These are phyloP conservation scores for Xylota segnis DNA, from an alignment of 2,888 invertebrate species.

Conservation along the genomic window DNA sequence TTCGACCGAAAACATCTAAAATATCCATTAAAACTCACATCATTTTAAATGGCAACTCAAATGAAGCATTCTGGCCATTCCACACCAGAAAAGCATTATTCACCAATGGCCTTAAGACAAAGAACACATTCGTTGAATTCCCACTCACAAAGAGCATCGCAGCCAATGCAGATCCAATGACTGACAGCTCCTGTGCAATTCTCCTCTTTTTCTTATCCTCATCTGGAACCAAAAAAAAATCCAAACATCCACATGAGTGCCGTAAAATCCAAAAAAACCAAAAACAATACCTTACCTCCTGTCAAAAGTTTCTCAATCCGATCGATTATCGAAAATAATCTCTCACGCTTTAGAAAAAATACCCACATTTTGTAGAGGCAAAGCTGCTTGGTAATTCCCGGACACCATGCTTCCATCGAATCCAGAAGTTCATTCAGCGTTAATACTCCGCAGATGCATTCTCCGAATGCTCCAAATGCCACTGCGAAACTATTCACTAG, in stretches of 20 bases:
- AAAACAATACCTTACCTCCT: conserved; percentile 77
- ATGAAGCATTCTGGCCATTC: conserved; percentile 76
- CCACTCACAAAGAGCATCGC: conserved; percentile 79
- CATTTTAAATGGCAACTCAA: conserved; percentile 81
- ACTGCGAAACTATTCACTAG: conserved; percentile 79
- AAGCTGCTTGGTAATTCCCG: conserved; percentile 81
- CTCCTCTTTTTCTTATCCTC: conserved; percentile 77
- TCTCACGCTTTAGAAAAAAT: conserved; percentile 79
- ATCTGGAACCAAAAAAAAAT: conserved; percentile 24
- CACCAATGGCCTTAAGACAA: conserved; percentile 80
- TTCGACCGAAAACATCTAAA: no score
- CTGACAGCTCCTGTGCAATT: conserved; percentile 79
- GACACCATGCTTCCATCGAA: conserved; percentile 83
- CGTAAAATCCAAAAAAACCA: background rate
- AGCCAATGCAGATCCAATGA: conserved; percentile 77
- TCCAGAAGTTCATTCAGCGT: conserved; percentile 79
- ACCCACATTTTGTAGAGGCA: conserved; percentile 81
- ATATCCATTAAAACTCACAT: conserved; percentile 78
- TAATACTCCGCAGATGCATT: conserved; percentile 80
- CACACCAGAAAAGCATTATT: conserved; percentile 78
- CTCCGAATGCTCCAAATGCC: conserved; percentile 80
- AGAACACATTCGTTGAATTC: conserved; percentile 79
- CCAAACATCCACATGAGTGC: background rate
- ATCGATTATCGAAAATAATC: conserved; percentile 78
- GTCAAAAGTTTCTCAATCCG: conserved; percentile 79